phyloP scores from a whole-genome alignment of 2,888 invertebrate genomes.

The Sicus ferrugineus region DNA sequence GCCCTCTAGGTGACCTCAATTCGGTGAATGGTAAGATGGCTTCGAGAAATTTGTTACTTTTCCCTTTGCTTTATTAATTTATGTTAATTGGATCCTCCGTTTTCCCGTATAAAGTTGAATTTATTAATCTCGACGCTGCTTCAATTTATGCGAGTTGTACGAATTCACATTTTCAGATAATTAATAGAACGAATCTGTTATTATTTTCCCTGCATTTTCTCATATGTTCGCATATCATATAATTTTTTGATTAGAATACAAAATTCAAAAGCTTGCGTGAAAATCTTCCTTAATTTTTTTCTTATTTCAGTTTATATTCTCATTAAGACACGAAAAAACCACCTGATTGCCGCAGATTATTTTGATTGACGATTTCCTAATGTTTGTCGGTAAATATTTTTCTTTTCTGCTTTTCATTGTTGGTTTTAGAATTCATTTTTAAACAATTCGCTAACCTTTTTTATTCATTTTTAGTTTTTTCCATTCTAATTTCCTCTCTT shows the following conservation, averaged over 20 bases:
- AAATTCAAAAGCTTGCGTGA: too few relatives aligned
- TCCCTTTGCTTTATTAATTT: background rate
- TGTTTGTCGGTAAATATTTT: background rate
- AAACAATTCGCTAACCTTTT: background rate
- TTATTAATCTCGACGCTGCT: too few relatives aligned
- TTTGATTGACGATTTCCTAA: background rate
- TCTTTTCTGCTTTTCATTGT: background rate
- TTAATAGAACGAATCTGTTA: too few relatives aligned
- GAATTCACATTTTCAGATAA: too few relatives aligned
- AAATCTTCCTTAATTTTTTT: too few relatives aligned
- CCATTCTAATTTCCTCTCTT: background rate
- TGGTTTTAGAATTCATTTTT: background rate
- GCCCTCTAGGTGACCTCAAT: background rate
- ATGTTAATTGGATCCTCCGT: background rate
- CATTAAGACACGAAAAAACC: background rate
- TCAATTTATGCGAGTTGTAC: too few relatives aligned
- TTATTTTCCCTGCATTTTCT: background rate
- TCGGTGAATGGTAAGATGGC: background rate
- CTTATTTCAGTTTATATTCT: background rate
- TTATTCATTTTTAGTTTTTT: background rate
- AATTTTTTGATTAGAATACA: background rate
- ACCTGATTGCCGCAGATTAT: background rate
- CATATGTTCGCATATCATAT: background rate
- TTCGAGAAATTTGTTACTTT: background rate
- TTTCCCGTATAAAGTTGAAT: too few relatives aligned